A percentile compares a stretch with the other conserved stretches of the same genome.
These are phyloP conservation scores for Geophilus truncorum DNA, from an alignment of 2,888 invertebrate species.

Conservation along the genomic window DNA sequence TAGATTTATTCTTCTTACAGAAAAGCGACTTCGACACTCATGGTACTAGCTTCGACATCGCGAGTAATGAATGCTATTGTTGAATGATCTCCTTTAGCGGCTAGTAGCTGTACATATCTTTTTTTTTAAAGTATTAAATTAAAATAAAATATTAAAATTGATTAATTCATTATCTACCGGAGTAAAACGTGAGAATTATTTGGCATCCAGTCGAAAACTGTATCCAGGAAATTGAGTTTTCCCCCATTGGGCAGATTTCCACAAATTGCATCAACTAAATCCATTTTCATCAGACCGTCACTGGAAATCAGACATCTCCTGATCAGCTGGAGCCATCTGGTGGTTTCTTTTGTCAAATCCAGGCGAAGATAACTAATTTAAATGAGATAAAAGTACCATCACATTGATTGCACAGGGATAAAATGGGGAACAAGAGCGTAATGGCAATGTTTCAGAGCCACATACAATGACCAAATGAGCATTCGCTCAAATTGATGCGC, in stretches of 20 bases:
- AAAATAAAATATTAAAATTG: no score
- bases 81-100: background rate
- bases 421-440: no score
- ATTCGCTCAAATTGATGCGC: background rate
- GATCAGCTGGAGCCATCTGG: background rate
- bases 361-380: background rate
- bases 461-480: slow-evolving; percentile 5
- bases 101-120: background rate
- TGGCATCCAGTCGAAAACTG: background rate
- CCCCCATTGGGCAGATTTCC: background rate
- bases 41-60: background rate
- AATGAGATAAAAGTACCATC: background rate
- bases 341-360: background rate
- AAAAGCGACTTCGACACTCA: background rate
- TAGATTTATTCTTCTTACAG: background rate
- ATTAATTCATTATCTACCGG: background rate
- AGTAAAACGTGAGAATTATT: background rate
- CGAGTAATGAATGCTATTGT: background rate
- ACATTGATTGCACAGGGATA: no score
- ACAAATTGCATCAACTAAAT: background rate
- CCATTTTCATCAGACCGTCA: background rate
- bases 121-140: background rate
- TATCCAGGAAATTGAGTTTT: background rate
- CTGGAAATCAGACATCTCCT: background rate
- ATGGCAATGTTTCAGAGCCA: background rate